Percentiles rank a stretch among this genome's conserved stretches.
Evolutionary conservation across 23 tunicate species (phyloP).

Genomic region (Styela clava): DNA sequence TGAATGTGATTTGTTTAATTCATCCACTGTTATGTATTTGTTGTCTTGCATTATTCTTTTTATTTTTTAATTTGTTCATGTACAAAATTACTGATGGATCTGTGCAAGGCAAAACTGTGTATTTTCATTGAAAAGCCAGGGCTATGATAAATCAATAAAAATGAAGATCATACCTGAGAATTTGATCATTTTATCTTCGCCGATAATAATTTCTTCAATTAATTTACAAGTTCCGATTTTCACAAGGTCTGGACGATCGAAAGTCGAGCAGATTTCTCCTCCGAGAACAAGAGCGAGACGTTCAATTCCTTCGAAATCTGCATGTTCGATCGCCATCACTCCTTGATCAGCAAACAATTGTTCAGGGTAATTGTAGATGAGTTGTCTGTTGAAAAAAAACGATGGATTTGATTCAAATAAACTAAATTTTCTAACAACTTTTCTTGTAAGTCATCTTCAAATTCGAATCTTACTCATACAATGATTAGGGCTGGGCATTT

Average conservation of each 20-base stretch:
- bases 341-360: conserved; percentile 97
- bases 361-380: conserved; percentile 99
- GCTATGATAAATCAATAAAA: no score
- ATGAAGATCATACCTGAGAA: conserved; percentile 79
- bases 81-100: no score
- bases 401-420: background rate
- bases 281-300: conserved; percentile 98
- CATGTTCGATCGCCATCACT: conserved; percentile 99
- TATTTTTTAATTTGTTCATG: no score
- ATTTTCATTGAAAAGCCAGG: no score
- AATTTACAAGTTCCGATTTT: conserved; percentile 91
- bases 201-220: conserved; percentile 97
- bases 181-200: conserved; percentile 88
- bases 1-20: no score
- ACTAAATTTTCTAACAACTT: no score
- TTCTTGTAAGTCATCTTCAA: background rate
- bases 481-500: no score
- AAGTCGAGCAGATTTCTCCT: conserved; percentile 97
- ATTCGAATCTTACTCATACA: no score
- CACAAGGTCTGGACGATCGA: conserved; percentile 90
- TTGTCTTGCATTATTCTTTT: no score
- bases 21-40: no score
- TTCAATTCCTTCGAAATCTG: conserved; percentile 99
- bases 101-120: no score
- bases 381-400: conserved; percentile 52